phyloP scores from a whole-genome alignment of 37 sponge, comb jelly and placozoan genomes.

The Agelas oroides region DNA sequence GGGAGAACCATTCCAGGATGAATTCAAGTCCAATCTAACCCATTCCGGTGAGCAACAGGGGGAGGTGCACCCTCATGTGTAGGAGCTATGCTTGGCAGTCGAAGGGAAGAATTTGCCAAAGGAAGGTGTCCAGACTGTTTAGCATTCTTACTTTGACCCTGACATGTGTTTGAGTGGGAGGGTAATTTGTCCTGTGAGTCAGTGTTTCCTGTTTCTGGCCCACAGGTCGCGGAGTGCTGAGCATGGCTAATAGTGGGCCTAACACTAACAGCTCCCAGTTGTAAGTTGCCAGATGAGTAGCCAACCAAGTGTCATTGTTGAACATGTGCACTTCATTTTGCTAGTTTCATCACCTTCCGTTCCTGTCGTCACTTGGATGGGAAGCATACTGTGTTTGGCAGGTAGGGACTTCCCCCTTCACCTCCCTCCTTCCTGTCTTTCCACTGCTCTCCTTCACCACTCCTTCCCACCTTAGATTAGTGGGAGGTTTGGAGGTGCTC shows the following conservation, averaged over 20 bases:
- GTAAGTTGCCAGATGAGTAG: conserved; percentile 41
- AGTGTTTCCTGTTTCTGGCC: not conserved
- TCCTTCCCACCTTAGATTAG: conserved; percentile 47
- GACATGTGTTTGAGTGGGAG: too few relatives aligned
- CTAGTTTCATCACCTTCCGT: conserved; percentile 92
- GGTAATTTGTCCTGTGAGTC: not conserved
- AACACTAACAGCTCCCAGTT: conserved; percentile 94
- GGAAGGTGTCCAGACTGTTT: too few relatives aligned
- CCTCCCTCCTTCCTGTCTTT: too few relatives aligned
- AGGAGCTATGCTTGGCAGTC: not conserved
- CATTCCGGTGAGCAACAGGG: conserved; percentile 83
- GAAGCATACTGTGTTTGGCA: conserved; percentile 95
- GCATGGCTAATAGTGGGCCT: conserved; percentile 95
- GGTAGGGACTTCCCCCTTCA: conserved; percentile 29
- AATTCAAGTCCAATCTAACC: conserved; percentile 91
- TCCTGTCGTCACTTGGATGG: conserved; percentile 93
- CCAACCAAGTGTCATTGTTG: not conserved
- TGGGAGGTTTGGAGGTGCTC: conserved; percentile 88
- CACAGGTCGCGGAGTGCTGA: conserved; percentile 89
- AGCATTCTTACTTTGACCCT: too few relatives aligned
- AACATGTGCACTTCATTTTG: not conserved
- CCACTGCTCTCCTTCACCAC: not conserved
- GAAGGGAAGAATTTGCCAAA: too few relatives aligned
- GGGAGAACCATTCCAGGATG: conserved; percentile 90
- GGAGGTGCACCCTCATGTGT: not conserved